Evolutionary conservation across 2,113 vertebrate species (phyloP), one percentile per base, ranked within the genome.

Genomic region (Melanerpes formicivorus): DNA sequence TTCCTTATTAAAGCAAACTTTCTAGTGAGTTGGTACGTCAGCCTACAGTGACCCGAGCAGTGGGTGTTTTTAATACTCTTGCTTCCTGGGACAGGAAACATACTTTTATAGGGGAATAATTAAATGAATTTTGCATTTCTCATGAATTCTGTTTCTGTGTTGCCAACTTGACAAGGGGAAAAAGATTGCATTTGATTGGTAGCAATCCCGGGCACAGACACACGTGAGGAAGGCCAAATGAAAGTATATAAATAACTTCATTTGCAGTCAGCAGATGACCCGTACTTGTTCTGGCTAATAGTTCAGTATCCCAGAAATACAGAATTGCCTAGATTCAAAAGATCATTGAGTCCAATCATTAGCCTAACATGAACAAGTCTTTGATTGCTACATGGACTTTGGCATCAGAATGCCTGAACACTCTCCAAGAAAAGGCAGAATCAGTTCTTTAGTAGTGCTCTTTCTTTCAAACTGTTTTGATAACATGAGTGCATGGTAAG

Each of bases 381-480:
- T 23, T 52, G 50, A 52, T 11, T 52, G 50, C 50, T 52, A 11
- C 21, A 11, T 27, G 64, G 72, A 40, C 44, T 78, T 89, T 1
- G 85, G 58, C 48, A 58, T 72, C 72, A 80, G 60, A 82, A 74
- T 12, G 40, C 29, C 78, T 80, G 65, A 93, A 50, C 1, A 5
- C 32, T 87, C 67, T 44, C 85, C 79, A 80, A 63, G 82, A 42
- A 84, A 72, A 83, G 71, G 64, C 48, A 91, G 75, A 90, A 50
- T 71, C 29, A 13, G 75, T 71, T 90, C 84, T 74, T 92, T 4
- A 75, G 64, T 66, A 82, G 78, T 60, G 84, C 44, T 83, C 13
- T 52, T 70, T n/a, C 48, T 89, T 92, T 82, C 69, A 58, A 60
- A 86, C 58, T 95, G 80, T 96, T 95, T 93, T 93, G 88, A 84